Base-by-base conservation (phyloP, 2,113 vertebrate species). In the Alces alces region DNA sequence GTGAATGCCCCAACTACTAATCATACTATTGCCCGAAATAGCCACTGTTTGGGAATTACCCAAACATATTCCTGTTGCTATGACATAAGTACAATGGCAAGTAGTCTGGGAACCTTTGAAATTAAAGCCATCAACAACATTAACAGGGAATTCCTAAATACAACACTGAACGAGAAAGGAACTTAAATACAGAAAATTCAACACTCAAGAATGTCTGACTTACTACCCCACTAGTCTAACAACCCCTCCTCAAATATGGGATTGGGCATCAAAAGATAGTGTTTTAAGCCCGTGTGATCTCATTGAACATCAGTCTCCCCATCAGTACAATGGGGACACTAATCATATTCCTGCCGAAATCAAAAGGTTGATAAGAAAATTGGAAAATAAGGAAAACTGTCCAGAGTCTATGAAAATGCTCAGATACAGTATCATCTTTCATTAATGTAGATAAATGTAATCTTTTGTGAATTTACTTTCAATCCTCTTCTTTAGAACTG, bases 151-250 rank as follows among this genome's bases (percentile, higher is more conserved):
- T 58, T 84, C 36, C 45, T 92, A 88, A 79, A 83, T 78, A 89
- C 5, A 93, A 50, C 25, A 47, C 11, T 85, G n/a, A 13, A 4
- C 45, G 17, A 52, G 4, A 84, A 50, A 94, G 9, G 27, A 60
- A 57, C 93, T 58, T 73, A 95, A 96, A 95, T 73, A 57, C 14
- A 47, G 76, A 96, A 97, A 58, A 57, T 43, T 21, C 45, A 84
- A 96, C 39, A 84, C 30, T 93, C 57, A 73, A 15, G 45, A 89
- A 95, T 55, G 21, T 21, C 30, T 88, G 60, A 82, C 14, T 73
- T 43, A 66, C 23, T 50, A 47, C 52, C 21, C 16, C 15, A 54
- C 3, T 50, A 21, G 52, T 80, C 30, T 84, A 57, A 60, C 3
- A 86, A 4, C 89, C 47, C 19, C 73, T 91, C 21, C 7, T 25